phyloP scores from a whole-genome alignment of 2,888 invertebrate species.

The Phyllotreta striolata region DNA sequence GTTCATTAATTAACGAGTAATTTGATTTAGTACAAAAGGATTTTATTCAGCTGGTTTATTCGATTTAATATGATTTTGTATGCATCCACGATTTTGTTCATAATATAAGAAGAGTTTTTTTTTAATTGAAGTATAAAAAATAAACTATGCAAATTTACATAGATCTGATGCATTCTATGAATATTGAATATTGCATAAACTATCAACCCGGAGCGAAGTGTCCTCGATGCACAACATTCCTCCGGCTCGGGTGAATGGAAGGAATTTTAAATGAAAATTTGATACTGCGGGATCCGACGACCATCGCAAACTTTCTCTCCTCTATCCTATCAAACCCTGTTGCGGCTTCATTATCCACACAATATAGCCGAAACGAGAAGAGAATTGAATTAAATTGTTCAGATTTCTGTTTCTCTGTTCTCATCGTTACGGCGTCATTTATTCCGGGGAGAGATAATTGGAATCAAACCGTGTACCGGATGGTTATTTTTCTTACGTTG shows the following conservation, averaged over 20 bases:
- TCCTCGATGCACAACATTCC: slow-evolving; percentile 14
- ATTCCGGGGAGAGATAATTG: slow-evolving; percentile 21
- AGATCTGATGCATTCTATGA: too few species aligned
- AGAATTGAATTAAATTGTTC: slow-evolving; percentile 35
- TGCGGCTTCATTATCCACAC: slow-evolving; percentile 37
- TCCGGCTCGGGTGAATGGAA: slow-evolving; percentile 27
- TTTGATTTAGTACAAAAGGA: too few species aligned
- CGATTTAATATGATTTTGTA: too few species aligned
- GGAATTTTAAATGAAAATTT: slow-evolving; percentile 35
- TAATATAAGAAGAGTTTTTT: too few species aligned
- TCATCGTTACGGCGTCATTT: slow-evolving; percentile 26
- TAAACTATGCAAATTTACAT: too few species aligned
- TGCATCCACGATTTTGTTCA: too few species aligned
- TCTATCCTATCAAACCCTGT: slow-evolving; percentile 33
- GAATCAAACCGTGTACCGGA: slow-evolving; percentile 3
- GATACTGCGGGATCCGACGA: slow-evolving; percentile 30
- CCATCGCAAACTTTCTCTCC: slow-evolving; percentile 30
- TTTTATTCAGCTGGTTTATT: too few species aligned
- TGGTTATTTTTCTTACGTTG: slow-evolving; percentile 3
- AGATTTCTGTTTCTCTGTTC: slow-evolving; percentile 30
- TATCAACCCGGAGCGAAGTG: background rate
- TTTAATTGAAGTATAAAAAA: too few species aligned
- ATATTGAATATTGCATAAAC: too few species aligned
- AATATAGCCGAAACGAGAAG: slow-evolving; percentile 35
- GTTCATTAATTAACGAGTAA: too few species aligned